Evolutionary conservation across 1,140 invertebrate genomes (phyloP), one percentile per base, ranked within the genome.

Genomic region (Episyrphus balteatus): DNA sequence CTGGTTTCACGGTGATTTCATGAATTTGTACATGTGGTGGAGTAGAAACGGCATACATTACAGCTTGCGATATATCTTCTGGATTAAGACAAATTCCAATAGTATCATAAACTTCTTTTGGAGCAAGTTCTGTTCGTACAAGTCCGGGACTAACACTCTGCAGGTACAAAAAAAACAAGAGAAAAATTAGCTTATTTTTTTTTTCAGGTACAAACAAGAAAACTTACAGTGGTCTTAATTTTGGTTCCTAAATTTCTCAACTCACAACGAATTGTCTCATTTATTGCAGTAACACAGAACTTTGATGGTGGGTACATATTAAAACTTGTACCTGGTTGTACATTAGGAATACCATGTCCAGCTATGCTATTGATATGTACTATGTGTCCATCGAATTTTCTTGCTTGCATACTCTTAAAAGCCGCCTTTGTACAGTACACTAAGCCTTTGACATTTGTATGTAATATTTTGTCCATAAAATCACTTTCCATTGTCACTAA

Each of bases 371-470:
- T 84, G n/a, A 88, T 73, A 46, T 83, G 75, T 42, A 88, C 74
- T 42, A 88, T 77, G 48, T 86, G 81, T 0, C 84, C 85, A 42
- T 74, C 56, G 6, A 78, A 69, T 0, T 70, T 67, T 2, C 75
- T 70, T 51, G 75, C 73, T 40, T 62, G 71, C 80, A 90, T 84
- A 0, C 75, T 78, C 14, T 75, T 72, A 3, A 85, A 63, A 6
- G 80, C 75, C 51, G 80, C 75, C 43, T 78, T 71, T 0, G 80
- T 78, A 45, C 82, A 83, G 37, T 80, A 69, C 15, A 76, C 83
- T 57, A 86, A 58, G 0, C 73, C 84, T 37, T 84, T 62, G 0
- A 86, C 72, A 58, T 88, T 90, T 0, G 80, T 76, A 21, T 87
- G 59, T 73, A 51, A 82, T 48, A 54, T 31, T 8, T 42, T 36